Evolutionary conservation across 2,797 vertebrate species (phyloP).

Genomic region (Oceanodroma leucorhoa): DNA sequence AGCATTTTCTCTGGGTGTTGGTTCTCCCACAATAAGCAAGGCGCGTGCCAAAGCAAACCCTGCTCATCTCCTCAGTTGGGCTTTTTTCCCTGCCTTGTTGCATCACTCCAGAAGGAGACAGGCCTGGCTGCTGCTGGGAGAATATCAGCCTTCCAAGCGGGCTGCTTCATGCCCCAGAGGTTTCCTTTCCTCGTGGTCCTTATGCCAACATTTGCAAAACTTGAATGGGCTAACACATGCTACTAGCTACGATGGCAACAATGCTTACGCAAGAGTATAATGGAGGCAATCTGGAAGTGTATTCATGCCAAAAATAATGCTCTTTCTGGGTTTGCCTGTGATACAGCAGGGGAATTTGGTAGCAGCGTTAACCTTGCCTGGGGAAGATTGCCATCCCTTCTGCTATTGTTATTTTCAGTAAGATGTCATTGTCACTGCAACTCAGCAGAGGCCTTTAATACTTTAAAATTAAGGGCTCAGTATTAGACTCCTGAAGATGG

Average conservation of each 20-base stretch:
- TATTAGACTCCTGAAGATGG: neutral
- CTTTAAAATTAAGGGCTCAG: neutral
- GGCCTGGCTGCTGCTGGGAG: neutral
- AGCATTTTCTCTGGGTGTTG: neutral
- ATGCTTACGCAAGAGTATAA: neutral
- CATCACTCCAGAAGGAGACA: neutral
- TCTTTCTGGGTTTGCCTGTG: neutral
- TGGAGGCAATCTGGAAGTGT: constrained; percentile 21
- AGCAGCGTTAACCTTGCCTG: neutral
- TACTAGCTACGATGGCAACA: neutral
- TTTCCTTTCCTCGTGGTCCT: neutral
- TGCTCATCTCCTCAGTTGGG: neutral
- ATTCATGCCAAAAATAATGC: neutral
- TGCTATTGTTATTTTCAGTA: neutral
- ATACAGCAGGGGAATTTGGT: neutral
- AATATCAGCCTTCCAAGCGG: neutral
- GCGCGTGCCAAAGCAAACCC: neutral
- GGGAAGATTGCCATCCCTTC: neutral
- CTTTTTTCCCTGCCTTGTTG: neutral
- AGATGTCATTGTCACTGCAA: neutral
- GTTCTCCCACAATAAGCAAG: neutral
- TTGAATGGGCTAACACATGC: constrained; percentile 18
- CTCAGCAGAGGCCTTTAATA: neutral
- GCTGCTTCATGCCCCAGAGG: constrained; percentile 11
- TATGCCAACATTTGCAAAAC: constrained; percentile 27